Evolutionary conservation across 2,113 vertebrate genomes (phyloP).

Genomic region (Phrynosoma platyrhinos): DNA sequence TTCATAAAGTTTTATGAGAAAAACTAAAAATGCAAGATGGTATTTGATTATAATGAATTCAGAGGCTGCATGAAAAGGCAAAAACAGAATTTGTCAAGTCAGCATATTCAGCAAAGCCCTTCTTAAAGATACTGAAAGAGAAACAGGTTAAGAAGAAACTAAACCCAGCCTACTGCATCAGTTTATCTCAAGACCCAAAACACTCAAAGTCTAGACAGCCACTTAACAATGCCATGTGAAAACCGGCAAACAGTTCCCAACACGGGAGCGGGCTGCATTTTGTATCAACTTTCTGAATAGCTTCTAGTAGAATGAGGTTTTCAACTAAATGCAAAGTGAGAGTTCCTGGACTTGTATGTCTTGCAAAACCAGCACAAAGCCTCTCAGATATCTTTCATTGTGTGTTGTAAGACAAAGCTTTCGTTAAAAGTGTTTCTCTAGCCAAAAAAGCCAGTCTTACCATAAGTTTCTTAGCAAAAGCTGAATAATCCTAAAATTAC

Average conservation of each 20-base stretch:
- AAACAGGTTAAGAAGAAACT: conserved; percentile 28
- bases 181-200: conserved; percentile 29
- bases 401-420: background rate
- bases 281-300: conserved; percentile 21
- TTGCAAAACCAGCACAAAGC: conserved; percentile 30
- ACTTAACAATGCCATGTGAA: conserved; percentile 44
- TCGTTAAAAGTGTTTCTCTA: conserved; percentile 18
- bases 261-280: background rate
- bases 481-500: conserved; percentile 49
- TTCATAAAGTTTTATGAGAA: conserved; percentile 20
- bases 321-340: conserved; percentile 36
- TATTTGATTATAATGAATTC: conserved; percentile 7
- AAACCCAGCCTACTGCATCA: conserved; percentile 12
- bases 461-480: conserved; percentile 47
- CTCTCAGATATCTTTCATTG: conserved; percentile 40
- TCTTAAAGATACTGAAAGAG: background rate
- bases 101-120: conserved; percentile 31
- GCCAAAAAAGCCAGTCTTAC: conserved; percentile 18
- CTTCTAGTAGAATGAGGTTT: conserved; percentile 27
- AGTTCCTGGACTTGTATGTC: background rate
- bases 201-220: conserved; percentile 34
- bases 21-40: conserved; percentile 17
- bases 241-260: conserved; percentile 36
- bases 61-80: conserved; percentile 14
- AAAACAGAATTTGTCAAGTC: conserved; percentile 20